Evolutionary conservation across 2,797 vertebrate genomes (phyloP).

Genomic region (Carapus acus): DNA sequence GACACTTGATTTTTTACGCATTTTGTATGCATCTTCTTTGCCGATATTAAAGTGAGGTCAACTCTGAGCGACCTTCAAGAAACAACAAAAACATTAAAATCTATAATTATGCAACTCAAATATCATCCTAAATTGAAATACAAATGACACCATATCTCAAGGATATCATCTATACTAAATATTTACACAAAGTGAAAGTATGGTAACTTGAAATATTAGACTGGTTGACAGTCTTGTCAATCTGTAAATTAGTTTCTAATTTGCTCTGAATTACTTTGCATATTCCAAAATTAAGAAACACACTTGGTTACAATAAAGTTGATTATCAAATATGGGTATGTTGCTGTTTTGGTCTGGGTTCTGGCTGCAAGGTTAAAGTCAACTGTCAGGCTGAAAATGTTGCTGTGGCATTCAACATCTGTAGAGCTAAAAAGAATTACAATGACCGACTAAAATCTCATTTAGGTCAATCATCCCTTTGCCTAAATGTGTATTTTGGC

Average conservation of each 20-base stretch:
- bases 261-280: neutral
- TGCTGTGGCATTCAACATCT: no score
- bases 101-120: slow-evolving; percentile 34
- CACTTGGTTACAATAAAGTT: slow-evolving; percentile 20
- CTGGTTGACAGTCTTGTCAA: slow-evolving; percentile 16
- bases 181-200: slow-evolving; percentile 11
- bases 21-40: slow-evolving; percentile 38
- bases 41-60: slow-evolving; percentile 22
- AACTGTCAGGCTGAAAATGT: slow-evolving; percentile 46
- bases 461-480: slow-evolving; percentile 34
- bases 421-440: no score
- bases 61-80: slow-evolving; percentile 29
- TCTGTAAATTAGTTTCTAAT: slow-evolving; percentile 5
- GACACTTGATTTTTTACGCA: slow-evolving; percentile 64
- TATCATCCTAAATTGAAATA: slow-evolving; percentile 14
- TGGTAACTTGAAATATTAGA: no score
- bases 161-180: no score
- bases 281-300: slow-evolving; percentile 21
- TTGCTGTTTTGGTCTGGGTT: slow-evolving; percentile 24
- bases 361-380: slow-evolving; percentile 42
- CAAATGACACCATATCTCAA: slow-evolving; percentile 14
- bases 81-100: slow-evolving; percentile 9
- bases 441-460: no score
- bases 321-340: slow-evolving; percentile 20
- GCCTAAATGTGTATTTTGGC: slow-evolving; percentile 20